These are phyloP conservation scores for Psettodes erumei DNA, from an alignment of 2,113 vertebrate genomes.

Conservation along the genomic window DNA sequence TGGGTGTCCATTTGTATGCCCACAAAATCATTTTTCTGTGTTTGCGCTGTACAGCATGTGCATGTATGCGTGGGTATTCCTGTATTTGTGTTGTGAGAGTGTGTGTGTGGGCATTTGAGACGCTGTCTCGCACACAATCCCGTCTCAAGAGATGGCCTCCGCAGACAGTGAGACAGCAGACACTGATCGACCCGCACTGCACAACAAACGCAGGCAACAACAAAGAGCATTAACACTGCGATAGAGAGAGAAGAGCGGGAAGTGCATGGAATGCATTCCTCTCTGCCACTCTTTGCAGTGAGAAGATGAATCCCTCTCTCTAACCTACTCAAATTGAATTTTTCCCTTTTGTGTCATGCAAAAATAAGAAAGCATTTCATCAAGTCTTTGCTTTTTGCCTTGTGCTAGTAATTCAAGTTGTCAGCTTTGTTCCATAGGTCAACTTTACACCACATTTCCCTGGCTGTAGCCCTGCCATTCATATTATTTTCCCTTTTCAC, in stretches of 20 bases:
- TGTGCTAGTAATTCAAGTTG: conserved; percentile 49
- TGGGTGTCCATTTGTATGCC: conserved; percentile 21
- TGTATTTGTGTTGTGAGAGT: conserved; percentile 31
- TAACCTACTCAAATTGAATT: conserved; percentile 55
- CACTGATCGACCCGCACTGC: conserved; percentile 42
- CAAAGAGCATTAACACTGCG: conserved; percentile 48
- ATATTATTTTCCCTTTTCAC: neutral
- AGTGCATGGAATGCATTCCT: conserved; percentile 42
- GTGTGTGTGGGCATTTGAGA: conserved; percentile 48
- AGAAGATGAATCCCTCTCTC: conserved; percentile 44
- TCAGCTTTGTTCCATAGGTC: conserved; percentile 35
- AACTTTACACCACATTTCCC: conserved; percentile 21
- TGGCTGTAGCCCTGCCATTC: neutral
- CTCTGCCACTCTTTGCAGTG: conserved; percentile 12
- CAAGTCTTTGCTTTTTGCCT: conserved; percentile 34
- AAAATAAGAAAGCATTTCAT: conserved; percentile 52
- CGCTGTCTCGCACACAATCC: conserved; percentile 22
- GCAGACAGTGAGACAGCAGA: conserved; percentile 48
- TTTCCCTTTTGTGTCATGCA: conserved; percentile 30
- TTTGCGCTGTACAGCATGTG: conserved; percentile 15
- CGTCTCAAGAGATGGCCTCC: conserved; percentile 38
- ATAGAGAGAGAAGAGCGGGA: conserved; percentile 40
- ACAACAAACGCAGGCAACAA: conserved; percentile 52
- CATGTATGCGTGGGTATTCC: conserved; percentile 6
- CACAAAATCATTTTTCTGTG: conserved; percentile 16